Evolutionary conservation across 2,888 invertebrate species (phyloP).

Genomic region (Boloria euphrosyne): DNA sequence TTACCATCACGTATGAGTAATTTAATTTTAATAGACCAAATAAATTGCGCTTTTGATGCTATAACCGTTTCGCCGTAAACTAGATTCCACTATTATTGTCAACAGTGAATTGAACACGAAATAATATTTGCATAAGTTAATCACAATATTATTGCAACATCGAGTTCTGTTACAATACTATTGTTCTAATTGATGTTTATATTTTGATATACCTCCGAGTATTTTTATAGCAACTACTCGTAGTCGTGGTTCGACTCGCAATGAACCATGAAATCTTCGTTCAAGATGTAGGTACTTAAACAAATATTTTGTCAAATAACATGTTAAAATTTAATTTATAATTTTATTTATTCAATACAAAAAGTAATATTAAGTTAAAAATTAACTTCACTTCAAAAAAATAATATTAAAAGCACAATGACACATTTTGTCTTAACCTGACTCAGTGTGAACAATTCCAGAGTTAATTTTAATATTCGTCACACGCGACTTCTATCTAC

Average conservation of each 20-base stretch:
- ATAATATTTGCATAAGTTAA: conserved; percentile 67
- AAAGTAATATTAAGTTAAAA: no score
- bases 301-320: no score
- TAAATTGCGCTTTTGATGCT: conserved; percentile 44
- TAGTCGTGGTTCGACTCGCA: not conserved
- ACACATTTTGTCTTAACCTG: no score
- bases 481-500: no score
- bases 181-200: conserved; percentile 43
- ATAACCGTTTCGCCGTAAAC: conserved; percentile 44
- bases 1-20: conserved; percentile 22
- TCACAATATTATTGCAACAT: conserved; percentile 57
- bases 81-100: conserved; percentile 51
- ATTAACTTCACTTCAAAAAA: no score
- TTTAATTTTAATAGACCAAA: conserved; percentile 39
- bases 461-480: no score
- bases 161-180: conserved; percentile 46
- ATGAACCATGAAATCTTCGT: no score
- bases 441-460: no score
- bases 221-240: not conserved
- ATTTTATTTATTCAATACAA: no score
- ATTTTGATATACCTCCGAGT: not conserved
- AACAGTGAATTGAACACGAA: conserved; percentile 57
- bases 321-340: no score
- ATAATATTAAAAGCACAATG: no score
- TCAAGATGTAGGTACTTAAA: no score